These are phyloP conservation scores for Dryomyza anilis DNA, from an alignment of 2,888 invertebrate species.

Conservation along the genomic window DNA sequence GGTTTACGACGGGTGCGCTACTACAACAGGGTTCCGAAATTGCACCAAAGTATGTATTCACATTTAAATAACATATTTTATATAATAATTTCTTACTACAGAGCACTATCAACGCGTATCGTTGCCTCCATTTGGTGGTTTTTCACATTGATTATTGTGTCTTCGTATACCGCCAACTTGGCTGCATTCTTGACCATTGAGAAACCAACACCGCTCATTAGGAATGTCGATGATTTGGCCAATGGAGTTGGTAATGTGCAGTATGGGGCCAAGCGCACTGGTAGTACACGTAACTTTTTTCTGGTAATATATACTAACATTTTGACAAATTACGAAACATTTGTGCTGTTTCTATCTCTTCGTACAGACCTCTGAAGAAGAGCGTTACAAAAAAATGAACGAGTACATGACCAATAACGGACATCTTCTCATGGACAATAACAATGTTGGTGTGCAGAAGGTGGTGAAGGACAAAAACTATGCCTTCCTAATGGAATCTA, in stretches of 20 bases:
- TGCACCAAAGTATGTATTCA: slow-evolving; percentile 79
- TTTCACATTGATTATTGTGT: slow-evolving; percentile 77
- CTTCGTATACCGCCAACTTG: slow-evolving; percentile 88
- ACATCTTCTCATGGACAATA: slow-evolving; percentile 62
- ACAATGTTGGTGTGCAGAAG: slow-evolving; percentile 66
- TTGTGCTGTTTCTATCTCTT: background rate
- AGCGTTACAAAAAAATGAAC: slow-evolving; percentile 79
- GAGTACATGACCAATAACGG: slow-evolving; percentile 72
- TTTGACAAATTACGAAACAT: too few species aligned
- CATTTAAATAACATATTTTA: background rate
- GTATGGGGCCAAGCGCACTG: slow-evolving; percentile 83
- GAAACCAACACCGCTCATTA: slow-evolving; percentile 70
- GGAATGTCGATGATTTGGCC: slow-evolving; percentile 82
- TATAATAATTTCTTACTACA: too few species aligned
- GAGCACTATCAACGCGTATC: slow-evolving; percentile 85
- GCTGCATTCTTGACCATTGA: slow-evolving; percentile 91
- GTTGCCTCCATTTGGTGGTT: slow-evolving; percentile 90
- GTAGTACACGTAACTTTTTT: slow-evolving; percentile 89
- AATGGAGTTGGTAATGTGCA: slow-evolving; percentile 75
- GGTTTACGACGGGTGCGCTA: slow-evolving; percentile 85
- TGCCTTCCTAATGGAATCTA: slow-evolving; percentile 81
- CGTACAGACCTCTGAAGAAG: slow-evolving; percentile 73
- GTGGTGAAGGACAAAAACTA: slow-evolving; percentile 61
- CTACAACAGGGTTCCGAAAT: slow-evolving; percentile 89
- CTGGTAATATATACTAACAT: slow-evolving; percentile 65